Evolutionary conservation across 1,140 invertebrate species (phyloP).

Genomic region (Trichomalopsis sarcophagae): DNA sequence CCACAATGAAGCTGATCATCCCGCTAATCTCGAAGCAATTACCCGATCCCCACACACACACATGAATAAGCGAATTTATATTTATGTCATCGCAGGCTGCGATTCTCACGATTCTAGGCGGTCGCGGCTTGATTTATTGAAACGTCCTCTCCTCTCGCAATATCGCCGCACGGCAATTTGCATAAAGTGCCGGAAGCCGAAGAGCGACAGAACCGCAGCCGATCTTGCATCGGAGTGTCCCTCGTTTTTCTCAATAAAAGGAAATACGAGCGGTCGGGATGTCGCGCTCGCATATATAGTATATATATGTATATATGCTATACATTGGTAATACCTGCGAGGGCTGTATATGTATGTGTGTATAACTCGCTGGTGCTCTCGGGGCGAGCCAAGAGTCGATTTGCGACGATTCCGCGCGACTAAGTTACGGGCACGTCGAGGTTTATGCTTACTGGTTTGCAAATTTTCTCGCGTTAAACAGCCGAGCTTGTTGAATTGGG

Average conservation of each 20-base stretch:
- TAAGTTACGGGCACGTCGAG: neutral
- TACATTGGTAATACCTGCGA: neutral
- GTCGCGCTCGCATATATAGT: neutral
- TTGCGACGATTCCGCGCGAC: neutral
- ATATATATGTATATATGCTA: neutral
- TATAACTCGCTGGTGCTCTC: too few species aligned
- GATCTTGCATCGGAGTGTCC: neutral
- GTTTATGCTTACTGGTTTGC: too few species aligned
- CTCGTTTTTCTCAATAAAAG: neutral
- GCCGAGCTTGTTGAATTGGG: too few species aligned
- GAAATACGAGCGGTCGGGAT: constrained; percentile 3
- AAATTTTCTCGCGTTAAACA: too few species aligned
- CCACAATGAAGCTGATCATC: neutral
- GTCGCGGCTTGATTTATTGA: constrained; percentile 21
- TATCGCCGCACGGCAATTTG: constrained; percentile 52
- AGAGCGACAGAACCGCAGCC: constrained; percentile 16
- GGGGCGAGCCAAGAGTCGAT: neutral
- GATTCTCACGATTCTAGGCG: constrained; percentile 43
- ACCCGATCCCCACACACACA: neutral
- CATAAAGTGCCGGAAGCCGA: constrained; percentile 60
- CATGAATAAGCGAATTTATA: neutral
- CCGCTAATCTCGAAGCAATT: constrained; percentile 11
- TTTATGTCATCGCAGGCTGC: neutral
- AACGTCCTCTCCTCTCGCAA: constrained; percentile 46
- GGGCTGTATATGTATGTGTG: neutral